These are phyloP conservation scores for Characodon lateralis DNA, from an alignment of 2,797 vertebrate species.

Conservation along the genomic window DNA sequence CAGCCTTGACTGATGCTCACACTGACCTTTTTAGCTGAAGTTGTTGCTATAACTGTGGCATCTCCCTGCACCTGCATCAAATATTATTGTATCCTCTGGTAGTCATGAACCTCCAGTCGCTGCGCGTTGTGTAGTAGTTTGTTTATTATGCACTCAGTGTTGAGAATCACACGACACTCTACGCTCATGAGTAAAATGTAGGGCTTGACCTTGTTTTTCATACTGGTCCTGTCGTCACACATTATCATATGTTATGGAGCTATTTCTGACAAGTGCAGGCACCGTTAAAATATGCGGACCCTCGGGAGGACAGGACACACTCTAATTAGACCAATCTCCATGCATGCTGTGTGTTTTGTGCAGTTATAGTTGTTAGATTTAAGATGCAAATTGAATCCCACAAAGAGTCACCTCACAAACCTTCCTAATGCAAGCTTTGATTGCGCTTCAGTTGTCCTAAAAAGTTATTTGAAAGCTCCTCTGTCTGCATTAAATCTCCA, in stretches of 20 bases:
- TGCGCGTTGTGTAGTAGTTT: constrained; percentile 13
- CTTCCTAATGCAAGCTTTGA: constrained; percentile 70
- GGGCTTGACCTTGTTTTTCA: constrained; percentile 63
- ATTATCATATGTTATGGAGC: constrained; percentile 60
- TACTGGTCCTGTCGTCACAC: constrained; percentile 32
- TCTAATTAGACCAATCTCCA: constrained; percentile 61
- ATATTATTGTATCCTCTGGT: constrained; percentile 18
- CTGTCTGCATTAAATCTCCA: constrained; percentile 70
- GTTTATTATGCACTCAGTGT: constrained; percentile 62
- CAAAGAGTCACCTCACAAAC: constrained; percentile 61
- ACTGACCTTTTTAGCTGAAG: constrained; percentile 21
- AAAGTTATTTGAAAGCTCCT: constrained; percentile 65
- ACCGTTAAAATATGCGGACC: constrained; percentile 41
- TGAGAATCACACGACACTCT: constrained; percentile 44
- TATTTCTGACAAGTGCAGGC: constrained; percentile 51
- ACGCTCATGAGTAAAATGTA: constrained; percentile 38
- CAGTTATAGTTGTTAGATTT: constrained; percentile 55
- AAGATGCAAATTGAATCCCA: constrained; percentile 66
- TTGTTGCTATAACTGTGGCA: not conserved
- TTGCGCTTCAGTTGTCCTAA: constrained; percentile 68
- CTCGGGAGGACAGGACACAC: constrained; percentile 43
- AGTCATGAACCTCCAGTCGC: constrained; percentile 30
- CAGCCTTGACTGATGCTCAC: not conserved
- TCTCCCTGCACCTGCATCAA: constrained; percentile 7
- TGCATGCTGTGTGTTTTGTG: constrained; percentile 59